These are phyloP conservation scores for Numenius arquata DNA, from an alignment of 2,113 vertebrate genomes.

Conservation along the genomic window DNA sequence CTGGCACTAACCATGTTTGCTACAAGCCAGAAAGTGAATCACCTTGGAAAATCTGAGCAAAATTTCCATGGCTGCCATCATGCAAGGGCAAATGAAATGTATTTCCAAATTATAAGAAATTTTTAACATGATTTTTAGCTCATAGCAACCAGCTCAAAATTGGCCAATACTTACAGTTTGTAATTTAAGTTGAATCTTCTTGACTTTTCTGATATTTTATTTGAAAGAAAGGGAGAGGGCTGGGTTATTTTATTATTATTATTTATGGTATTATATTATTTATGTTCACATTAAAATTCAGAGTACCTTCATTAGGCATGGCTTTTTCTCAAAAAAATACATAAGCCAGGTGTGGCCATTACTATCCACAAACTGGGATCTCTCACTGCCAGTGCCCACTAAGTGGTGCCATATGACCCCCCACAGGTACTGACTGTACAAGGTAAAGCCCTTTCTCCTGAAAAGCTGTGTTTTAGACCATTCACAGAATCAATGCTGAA, in stretches of 20 bases:
- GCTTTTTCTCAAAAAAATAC: not conserved
- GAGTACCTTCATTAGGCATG: not conserved
- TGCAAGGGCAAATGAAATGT: not conserved
- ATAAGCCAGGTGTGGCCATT: not conserved
- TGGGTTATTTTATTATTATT: not conserved
- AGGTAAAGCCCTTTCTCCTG: not conserved
- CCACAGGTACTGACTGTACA: too few relatives aligned
- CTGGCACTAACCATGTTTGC: not conserved
- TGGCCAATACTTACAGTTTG: not conserved
- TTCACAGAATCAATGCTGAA: not conserved
- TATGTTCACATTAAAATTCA: not conserved
- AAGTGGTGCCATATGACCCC: rapidly evolving
- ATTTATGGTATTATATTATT: not conserved
- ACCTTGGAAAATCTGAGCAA: conserved; percentile 29
- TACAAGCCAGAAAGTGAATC: conserved; percentile 35
- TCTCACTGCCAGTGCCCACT: not conserved
- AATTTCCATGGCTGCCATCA: not conserved
- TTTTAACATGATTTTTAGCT: not conserved
- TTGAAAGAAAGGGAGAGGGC: not conserved
- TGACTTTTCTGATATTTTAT: not conserved
- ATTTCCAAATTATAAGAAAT: not conserved
- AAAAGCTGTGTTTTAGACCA: not conserved
- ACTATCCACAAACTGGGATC: not conserved
- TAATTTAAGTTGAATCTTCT: not conserved
- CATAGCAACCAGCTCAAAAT: not conserved